Evolutionary conservation across 1,140 invertebrate species (phyloP).

Genomic region (Heliothis virescens): DNA sequence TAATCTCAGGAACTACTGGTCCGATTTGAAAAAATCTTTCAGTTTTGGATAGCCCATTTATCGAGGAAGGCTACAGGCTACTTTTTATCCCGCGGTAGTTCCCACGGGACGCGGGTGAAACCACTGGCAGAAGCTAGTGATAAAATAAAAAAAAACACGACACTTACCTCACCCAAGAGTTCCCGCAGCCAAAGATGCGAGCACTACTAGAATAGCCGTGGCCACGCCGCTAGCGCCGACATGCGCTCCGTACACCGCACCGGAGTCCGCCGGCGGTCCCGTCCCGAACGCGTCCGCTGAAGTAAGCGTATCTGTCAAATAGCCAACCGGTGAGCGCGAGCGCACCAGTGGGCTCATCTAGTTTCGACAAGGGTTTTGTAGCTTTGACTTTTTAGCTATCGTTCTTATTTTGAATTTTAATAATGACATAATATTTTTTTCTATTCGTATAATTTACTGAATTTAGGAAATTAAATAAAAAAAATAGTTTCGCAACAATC

Average conservation of each 20-base stretch:
- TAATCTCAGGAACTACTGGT: too few relatives aligned
- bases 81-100: too few relatives aligned
- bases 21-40: too few relatives aligned
- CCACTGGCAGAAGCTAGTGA: too few relatives aligned
- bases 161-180: conserved; percentile 83
- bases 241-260: conserved; percentile 66
- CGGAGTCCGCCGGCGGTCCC: conserved; percentile 53
- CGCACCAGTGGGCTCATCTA: conserved; percentile 63
- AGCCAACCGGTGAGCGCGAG: conserved; percentile 61
- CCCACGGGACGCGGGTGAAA: too few relatives aligned
- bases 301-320: conserved; percentile 75
- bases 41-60: too few relatives aligned
- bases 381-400: background rate
- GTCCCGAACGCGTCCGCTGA: conserved; percentile 76
- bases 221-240: conserved; percentile 76
- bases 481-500: too few relatives aligned
- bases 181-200: conserved; percentile 77
- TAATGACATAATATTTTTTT: too few relatives aligned
- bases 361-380: conserved; percentile 49
- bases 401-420: background rate
- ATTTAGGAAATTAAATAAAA: too few relatives aligned
- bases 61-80: too few relatives aligned
- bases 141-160: background rate
- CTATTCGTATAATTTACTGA: too few relatives aligned
- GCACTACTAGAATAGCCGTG: conserved; percentile 74